Evolutionary conservation across 1,140 invertebrate genomes (phyloP), one percentile per base, ranked within the genome.

Genomic region (Drosophila subobscura): DNA sequence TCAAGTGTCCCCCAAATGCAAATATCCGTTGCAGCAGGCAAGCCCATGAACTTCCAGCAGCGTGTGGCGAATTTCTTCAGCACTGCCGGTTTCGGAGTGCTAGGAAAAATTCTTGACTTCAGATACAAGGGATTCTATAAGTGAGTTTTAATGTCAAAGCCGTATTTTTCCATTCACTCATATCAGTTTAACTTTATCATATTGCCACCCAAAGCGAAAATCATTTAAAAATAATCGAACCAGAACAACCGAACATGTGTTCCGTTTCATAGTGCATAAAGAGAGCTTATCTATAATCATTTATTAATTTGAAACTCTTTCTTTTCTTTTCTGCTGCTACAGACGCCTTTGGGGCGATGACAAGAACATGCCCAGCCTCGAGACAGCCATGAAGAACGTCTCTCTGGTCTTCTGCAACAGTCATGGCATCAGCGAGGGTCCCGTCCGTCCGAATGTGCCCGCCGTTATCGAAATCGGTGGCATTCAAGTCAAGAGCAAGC

Each of bases 381-480:
- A 57, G 12, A 27, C 76, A 44, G 81, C 83, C 40, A 71, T 52
- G 47, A 78, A 66, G 16, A 91, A 91, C 37, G 77, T 91, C 0
- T 91, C 90, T 0, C n/a, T 91, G 46, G 49, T 77, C 0, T 90
- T 91, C 33, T 80, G 73, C 46, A 91, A 90, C 27, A 52, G 70
- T 8, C 90, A 91, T 51, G 71, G 6, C 16, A 76, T 90, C 10
- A 91, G 86, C 29, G 90, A 91, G 14, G 90, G 90, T 5, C 78
- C 79, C 22, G 76, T 91, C 6, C 60, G 85, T 45, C 91, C 92
- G 0, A 78, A 89, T 60, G 83, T 92, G 4, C 92, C 92, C 1
- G 88, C 67, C 1, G 14, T 92, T 2, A 70, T 93, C 2, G 88
- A 92, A 71, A 88, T 92, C 12, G 92, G 92, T n/a, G 92, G 92